A percentile compares a stretch with the other conserved stretches of the same genome.
Conservation (phyloP, 2,113 vertebrate species). For the Carassius carassius region DNA sequence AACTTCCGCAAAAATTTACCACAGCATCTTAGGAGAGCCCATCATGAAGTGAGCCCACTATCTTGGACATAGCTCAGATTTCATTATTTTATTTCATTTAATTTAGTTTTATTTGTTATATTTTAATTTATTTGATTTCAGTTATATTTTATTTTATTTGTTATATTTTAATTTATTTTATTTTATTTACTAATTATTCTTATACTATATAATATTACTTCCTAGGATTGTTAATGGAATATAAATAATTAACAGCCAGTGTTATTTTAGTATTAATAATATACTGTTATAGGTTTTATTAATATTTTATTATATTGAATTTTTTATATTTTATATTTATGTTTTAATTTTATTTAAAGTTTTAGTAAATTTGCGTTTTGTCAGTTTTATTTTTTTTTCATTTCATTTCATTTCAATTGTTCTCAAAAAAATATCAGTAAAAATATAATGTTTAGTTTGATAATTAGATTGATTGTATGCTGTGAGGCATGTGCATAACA, state of each 20-base stretch:
- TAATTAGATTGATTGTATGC: neutral
- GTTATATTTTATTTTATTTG: neutral
- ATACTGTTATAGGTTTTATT: no score
- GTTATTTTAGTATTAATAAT: no score
- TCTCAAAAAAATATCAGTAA: neutral
- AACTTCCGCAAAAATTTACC: slow-evolving; percentile 67
- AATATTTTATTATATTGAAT: no score
- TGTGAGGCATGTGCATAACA: neutral
- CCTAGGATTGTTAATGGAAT: neutral
- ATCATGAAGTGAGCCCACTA: slow-evolving; percentile 69
- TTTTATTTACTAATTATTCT: neutral
- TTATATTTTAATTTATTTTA: neutral
- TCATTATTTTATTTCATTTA: neutral
- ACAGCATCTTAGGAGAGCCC: slow-evolving; percentile 70
- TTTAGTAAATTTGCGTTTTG: no score
- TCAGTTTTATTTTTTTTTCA: no score
- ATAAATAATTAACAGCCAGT: no score
- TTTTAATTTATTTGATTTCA: neutral
- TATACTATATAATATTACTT: no score
- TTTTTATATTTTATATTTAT: no score
- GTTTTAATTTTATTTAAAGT: no score
- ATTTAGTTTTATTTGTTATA: neutral
- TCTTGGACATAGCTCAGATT: neutral
- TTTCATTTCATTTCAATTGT: neutral
- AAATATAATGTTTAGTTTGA: neutral